Evolutionary conservation across 1,140 invertebrate species (phyloP).

Genomic region (Octopus sinensis): DNA sequence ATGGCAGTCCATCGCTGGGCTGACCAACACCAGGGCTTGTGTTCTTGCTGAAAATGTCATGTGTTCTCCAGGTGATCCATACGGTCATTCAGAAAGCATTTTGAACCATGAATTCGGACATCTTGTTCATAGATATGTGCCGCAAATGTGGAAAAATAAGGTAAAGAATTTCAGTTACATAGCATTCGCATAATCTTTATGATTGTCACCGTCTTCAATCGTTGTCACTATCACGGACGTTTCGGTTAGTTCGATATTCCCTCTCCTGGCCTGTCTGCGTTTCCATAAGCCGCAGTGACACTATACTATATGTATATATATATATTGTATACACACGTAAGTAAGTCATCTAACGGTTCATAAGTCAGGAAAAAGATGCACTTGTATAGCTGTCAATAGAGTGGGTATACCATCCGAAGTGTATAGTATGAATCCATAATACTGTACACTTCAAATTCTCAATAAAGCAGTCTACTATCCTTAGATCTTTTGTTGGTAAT

Average conservation of each 20-base stretch:
- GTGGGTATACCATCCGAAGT: no score
- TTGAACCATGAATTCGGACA: conserved; percentile 29
- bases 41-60: conserved; percentile 25
- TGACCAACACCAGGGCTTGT: conserved; percentile 22
- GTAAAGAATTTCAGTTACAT: conserved; percentile 6
- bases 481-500: no score
- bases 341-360: not conserved
- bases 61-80: conserved; percentile 23
- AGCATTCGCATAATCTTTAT: no score
- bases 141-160: conserved; percentile 21
- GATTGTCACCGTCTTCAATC: not conserved
- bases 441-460: no score
- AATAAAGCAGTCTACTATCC: no score
- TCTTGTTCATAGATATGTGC: conserved; percentile 19
- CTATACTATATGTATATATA: not conserved
- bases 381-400: no score
- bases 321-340: not conserved
- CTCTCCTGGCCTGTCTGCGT: not conserved
- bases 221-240: not conserved
- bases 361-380: no score
- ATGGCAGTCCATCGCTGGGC: conserved; percentile 22
- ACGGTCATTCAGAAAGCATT: conserved; percentile 24
- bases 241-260: not conserved
- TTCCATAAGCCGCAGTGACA: not conserved
- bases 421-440: no score